Percentiles rank a stretch among this genome's conserved stretches.
Conservation (phyloP, 2,888 invertebrate genomes). For the Eumacrocentrus americanus region DNA sequence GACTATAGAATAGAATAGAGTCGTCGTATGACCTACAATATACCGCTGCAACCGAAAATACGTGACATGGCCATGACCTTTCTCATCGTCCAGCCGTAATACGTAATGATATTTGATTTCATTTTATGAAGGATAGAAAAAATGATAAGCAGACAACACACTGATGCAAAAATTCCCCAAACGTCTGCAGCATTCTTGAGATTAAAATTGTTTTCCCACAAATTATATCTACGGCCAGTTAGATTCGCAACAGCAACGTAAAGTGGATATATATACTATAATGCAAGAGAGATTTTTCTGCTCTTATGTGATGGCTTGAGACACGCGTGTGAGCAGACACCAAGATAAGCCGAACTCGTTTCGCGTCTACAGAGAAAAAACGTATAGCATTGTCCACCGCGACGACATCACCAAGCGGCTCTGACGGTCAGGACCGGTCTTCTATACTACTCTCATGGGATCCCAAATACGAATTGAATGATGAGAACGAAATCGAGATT, state of each 20-base stretch:
- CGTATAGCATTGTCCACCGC: constrained; percentile 14
- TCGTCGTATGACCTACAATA: not conserved
- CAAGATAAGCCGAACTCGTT: constrained; percentile 15
- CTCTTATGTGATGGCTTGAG: not conserved
- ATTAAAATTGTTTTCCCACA: not conserved
- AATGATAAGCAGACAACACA: no score
- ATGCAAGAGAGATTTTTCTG: not conserved
- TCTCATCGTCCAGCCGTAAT: no score
- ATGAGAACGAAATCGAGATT: constrained; percentile 15
- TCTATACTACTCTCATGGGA: not conserved
- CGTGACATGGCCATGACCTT: not conserved
- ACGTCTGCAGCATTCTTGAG: not conserved
- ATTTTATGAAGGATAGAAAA: not conserved
- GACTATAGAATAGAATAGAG: not conserved
- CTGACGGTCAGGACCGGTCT: constrained; percentile 16
- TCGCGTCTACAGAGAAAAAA: constrained; percentile 16
- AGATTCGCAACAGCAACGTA: no score
- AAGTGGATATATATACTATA: not conserved
- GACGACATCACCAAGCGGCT: not conserved
- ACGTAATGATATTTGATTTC: not conserved
- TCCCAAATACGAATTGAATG: constrained; percentile 17
- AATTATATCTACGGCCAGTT: not conserved
- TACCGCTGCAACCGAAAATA: not conserved
- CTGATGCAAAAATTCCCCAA: not conserved
- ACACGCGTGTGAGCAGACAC: not conserved